Percentiles rank a stretch among this genome's conserved stretches.
Conservation (phyloP, 1,140 invertebrate species). For the Dendroctonus valens region DNA sequence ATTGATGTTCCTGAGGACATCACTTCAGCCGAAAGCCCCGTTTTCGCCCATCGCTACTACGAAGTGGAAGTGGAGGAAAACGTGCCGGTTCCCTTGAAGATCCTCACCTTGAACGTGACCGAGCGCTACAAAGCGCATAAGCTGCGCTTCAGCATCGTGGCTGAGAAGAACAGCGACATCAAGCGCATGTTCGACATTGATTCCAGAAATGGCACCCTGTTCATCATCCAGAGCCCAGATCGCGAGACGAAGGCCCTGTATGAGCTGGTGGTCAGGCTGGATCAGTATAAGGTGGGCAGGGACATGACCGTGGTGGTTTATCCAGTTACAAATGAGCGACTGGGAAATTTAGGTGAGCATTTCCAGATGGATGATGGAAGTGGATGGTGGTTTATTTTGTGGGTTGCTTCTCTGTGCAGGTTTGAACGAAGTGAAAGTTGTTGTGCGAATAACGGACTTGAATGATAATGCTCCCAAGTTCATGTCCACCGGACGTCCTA, state of each 20-base stretch:
- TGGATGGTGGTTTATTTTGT: too few species aligned
- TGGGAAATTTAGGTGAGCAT: constrained; percentile 61
- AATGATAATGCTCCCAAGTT: constrained; percentile 82
- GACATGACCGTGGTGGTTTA: constrained; percentile 70
- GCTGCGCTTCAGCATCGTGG: constrained; percentile 60
- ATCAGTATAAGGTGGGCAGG: constrained; percentile 62
- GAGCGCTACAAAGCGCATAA: constrained; percentile 58
- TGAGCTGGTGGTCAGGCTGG: constrained; percentile 67
- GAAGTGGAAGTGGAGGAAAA: constrained; percentile 78
- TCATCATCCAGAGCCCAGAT: constrained; percentile 67
- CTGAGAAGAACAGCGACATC: constrained; percentile 56
- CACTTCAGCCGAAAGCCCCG: constrained; percentile 55
- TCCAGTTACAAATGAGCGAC: constrained; percentile 65
- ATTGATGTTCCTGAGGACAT: constrained; percentile 63
- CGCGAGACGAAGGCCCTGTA: constrained; percentile 64
- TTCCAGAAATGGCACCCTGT: constrained; percentile 69
- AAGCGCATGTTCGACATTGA: constrained; percentile 66
- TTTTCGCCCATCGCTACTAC: constrained; percentile 73
- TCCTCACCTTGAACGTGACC: constrained; percentile 69
- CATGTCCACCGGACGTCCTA: constrained; percentile 65
- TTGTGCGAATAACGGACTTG: constrained; percentile 73
- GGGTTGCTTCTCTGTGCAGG: constrained; percentile 43
- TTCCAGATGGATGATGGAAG: not conserved
- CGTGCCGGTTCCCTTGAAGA: constrained; percentile 63
- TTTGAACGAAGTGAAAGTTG: constrained; percentile 65